Evolutionary conservation across 2,797 vertebrate genomes (phyloP), one percentile per base, ranked within the genome.

Genomic region (Mormyrops attenuatus): DNA sequence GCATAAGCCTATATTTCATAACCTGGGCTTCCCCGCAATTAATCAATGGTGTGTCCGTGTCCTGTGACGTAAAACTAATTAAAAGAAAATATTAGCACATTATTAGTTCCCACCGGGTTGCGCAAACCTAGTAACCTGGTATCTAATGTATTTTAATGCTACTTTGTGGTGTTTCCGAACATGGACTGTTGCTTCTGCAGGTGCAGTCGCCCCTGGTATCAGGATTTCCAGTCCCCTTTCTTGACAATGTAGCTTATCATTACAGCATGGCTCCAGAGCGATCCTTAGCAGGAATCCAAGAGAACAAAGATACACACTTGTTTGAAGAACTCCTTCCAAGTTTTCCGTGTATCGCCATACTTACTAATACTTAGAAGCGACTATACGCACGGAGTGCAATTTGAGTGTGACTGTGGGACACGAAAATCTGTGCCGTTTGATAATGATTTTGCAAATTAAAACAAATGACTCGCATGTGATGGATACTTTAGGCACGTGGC

Each of bases 321-420:
- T 26, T 49, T 86, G 84, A 86, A 87, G 85, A 52, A 34, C 85
- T 53, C 49, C 49, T 55, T 87, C 85, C 30, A 87, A 11, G 30
- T 77, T 38, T 82, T 52, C 41, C 5, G 30, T 53, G 77, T 80
- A 80, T 80, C 7, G 30, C 44, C 50, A 50, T 82, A 38, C 69
- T 47, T n/a, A 44, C 80, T 41, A 84, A 89, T 85, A 84, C 44
- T 47, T 44, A 44, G n/a, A 17, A 57, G 7, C 13, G 52, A 77
- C 38, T 53, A 60, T 53, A 60, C 52, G 88, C 55, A 53, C 44
- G 77, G n/a, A 66, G 85, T 89, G 57, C 30, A 52, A 20, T 8
- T 86, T 50, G 84, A 26, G 4, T 34, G 9, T 63, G 55, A 57
- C 34, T 66, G 38, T 8, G 7, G n/a, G n/a, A 22, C 38, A 47